Evolutionary conservation across 2,113 vertebrate genomes (phyloP).

Genomic region (Forbesichthys papilliferus): DNA sequence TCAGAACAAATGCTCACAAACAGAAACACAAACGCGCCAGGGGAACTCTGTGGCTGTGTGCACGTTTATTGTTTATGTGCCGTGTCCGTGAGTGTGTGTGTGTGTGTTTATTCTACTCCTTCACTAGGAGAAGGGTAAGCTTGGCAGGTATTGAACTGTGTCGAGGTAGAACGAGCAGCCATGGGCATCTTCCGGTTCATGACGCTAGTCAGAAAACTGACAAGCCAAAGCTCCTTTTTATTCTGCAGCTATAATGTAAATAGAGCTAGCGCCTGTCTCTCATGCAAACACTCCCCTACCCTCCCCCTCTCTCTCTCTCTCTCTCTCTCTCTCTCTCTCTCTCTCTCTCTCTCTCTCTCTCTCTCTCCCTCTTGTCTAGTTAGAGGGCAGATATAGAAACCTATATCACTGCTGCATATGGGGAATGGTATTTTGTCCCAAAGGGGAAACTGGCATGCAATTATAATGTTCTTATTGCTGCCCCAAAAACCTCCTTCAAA

Average conservation of each 20-base stretch:
- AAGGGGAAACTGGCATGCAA: constrained; percentile 58
- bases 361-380: constrained; percentile 63
- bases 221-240: constrained; percentile 70
- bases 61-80: not conserved
- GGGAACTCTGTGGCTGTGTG: constrained; percentile 34
- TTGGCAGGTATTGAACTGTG: constrained; percentile 65
- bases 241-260: constrained; percentile 65
- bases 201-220: constrained; percentile 77
- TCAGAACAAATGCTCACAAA: constrained; percentile 76
- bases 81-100: not conserved
- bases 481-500: constrained; percentile 49
- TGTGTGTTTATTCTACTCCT: constrained; percentile 17
- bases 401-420: constrained; percentile 58
- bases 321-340: not conserved
- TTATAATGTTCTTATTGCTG: constrained; percentile 53
- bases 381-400: constrained; percentile 61
- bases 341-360: constrained; percentile 4
- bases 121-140: constrained; percentile 35
- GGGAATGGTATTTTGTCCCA: constrained; percentile 59
- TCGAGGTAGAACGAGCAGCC: constrained; percentile 66
- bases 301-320: constrained; percentile 15
- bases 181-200: constrained; percentile 70
- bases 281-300: constrained; percentile 48
- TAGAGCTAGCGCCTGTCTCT: constrained; percentile 49
- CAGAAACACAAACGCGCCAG: constrained; percentile 66